Conservation (phyloP, 2,888 invertebrate species). For the Coleophora flavipennella region DNA sequence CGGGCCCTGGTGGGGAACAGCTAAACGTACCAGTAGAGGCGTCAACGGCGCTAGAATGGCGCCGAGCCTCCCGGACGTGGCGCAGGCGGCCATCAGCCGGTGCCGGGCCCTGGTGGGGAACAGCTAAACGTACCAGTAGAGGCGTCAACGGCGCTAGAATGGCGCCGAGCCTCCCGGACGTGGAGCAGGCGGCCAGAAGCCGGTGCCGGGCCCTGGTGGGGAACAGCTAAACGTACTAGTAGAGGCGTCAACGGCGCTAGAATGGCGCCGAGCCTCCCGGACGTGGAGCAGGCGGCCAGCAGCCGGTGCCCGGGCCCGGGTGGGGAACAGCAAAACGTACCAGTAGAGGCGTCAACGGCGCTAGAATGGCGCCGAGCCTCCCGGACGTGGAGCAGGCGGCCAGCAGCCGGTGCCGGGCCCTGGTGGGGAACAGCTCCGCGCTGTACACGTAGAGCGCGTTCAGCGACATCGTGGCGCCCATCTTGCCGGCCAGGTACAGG, state of each 20-base stretch:
- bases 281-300: slow-evolving; percentile 79
- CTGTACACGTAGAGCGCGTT: slow-evolving; percentile 79
- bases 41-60: slow-evolving; percentile 81
- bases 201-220: too few relatives aligned
- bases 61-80: slow-evolving; percentile 79
- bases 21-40: slow-evolving; percentile 75
- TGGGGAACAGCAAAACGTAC: slow-evolving; percentile 78
- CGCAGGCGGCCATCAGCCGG: slow-evolving; percentile 78
- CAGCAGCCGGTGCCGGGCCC: slow-evolving; percentile 77
- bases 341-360: slow-evolving; percentile 79
- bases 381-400: slow-evolving; percentile 81
- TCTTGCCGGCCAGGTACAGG: slow-evolving; percentile 75
- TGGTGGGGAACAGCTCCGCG: slow-evolving; percentile 81
- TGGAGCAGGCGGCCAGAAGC: too few relatives aligned
- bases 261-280: slow-evolving; percentile 79
- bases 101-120: slow-evolving; percentile 81
- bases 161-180: too few relatives aligned
- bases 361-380: slow-evolving; percentile 78
- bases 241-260: slow-evolving; percentile 80
- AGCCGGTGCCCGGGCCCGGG: slow-evolving; percentile 78
- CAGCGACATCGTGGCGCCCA: slow-evolving; percentile 77
- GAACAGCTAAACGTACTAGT: slow-evolving; percentile 72
- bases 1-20: slow-evolving; percentile 81
- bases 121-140: too few relatives aligned
- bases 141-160: too few relatives aligned